A percentile compares a stretch with the other conserved stretches of the same genome.
Conservation (phyloP, 2,888 invertebrate species). For the Harpalus rufipes region DNA sequence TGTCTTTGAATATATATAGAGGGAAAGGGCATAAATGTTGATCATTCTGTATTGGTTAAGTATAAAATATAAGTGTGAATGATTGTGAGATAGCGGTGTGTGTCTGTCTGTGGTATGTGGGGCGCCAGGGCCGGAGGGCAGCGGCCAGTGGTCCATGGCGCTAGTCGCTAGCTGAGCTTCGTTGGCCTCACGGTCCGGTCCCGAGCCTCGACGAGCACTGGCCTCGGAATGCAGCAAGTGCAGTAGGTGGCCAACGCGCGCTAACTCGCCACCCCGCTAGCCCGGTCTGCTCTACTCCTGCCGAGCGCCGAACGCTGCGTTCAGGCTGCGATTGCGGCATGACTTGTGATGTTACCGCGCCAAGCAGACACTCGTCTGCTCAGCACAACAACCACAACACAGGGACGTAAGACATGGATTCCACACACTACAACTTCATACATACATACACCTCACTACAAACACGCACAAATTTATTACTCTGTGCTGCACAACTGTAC, state of each 20-base stretch:
- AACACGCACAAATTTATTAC: too few relatives aligned
- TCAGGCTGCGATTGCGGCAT: constrained; percentile 36
- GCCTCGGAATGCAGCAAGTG: constrained; percentile 59
- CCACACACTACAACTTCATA: neutral
- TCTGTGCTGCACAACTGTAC: too few relatives aligned
- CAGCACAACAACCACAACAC: constrained; percentile 5
- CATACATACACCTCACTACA: too few relatives aligned
- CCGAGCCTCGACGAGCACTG: neutral
- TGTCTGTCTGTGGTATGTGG: constrained; percentile 4
- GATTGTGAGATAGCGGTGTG: neutral
- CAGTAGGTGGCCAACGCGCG: constrained; percentile 57
- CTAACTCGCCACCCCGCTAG: constrained; percentile 26
- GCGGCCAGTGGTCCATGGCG: neutral
- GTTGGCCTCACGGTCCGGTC: too few relatives aligned
- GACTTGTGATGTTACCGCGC: constrained; percentile 59
- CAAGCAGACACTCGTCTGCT: constrained; percentile 50
- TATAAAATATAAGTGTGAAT: neutral
- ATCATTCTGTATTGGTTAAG: too few relatives aligned
- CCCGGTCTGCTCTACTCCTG: neutral
- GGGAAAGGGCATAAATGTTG: too few relatives aligned
- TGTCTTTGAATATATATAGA: too few relatives aligned
- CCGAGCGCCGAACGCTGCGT: neutral
- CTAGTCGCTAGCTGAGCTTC: neutral
- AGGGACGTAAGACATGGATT: constrained; percentile 24
- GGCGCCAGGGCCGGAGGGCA: constrained; percentile 25